These are phyloP conservation scores for Silurus lanzhouensis DNA, from an alignment of 2,797 vertebrate species.

Conservation along the genomic window DNA sequence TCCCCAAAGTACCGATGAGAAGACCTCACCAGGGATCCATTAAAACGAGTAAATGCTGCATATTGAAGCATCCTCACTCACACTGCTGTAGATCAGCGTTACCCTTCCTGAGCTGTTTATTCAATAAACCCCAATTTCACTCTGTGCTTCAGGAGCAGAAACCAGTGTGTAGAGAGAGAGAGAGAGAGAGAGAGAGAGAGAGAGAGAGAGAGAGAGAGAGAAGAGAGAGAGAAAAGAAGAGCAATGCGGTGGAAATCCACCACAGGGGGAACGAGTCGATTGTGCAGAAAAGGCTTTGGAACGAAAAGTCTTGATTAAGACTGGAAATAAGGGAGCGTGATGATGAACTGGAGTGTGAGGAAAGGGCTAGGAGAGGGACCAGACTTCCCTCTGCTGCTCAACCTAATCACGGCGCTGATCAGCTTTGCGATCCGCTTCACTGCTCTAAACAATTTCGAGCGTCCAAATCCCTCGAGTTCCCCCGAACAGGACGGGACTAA, in stretches of 20 bases:
- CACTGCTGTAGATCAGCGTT: background rate
- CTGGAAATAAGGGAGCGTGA: constrained; percentile 60
- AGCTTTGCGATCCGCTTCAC: constrained; percentile 68
- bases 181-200: too few relatives aligned
- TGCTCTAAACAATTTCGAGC: constrained; percentile 75
- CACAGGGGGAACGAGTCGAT: constrained; percentile 21
- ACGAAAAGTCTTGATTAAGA: constrained; percentile 74
- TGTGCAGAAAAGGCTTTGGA: constrained; percentile 24
- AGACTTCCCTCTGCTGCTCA: constrained; percentile 52
- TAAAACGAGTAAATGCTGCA: background rate
- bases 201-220: too few relatives aligned
- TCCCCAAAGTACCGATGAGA: background rate
- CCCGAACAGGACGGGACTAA: constrained; percentile 3
- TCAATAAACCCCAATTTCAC: background rate
- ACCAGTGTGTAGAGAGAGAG: background rate
- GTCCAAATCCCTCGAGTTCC: constrained; percentile 63
- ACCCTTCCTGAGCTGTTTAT: background rate
- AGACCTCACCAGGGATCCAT: background rate
- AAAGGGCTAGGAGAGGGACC: constrained; percentile 66
- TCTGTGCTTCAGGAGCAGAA: constrained; percentile 27
- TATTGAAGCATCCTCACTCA: background rate
- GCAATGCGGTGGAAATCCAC: background rate
- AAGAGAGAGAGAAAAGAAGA: too few relatives aligned
- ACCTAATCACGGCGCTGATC: constrained; percentile 76
- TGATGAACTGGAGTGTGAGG: constrained; percentile 70